These are phyloP conservation scores for Eretmocerus hayati DNA, from an alignment of 2,888 invertebrate species.

Conservation along the genomic window DNA sequence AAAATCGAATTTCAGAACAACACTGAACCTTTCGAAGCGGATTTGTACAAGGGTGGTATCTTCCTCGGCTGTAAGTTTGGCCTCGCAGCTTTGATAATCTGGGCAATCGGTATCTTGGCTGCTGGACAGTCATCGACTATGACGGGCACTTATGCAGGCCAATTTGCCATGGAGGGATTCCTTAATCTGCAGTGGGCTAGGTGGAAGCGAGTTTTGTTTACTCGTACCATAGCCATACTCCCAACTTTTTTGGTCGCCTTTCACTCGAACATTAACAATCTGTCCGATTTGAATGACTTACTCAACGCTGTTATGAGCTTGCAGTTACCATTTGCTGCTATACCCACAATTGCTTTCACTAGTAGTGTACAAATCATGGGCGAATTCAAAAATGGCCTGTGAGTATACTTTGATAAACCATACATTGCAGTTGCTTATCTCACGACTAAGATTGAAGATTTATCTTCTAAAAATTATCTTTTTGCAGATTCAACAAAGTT, in stretches of 20 bases:
- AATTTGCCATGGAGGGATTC: constrained; percentile 86
- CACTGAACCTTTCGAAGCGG: constrained; percentile 53
- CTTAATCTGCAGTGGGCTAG: constrained; percentile 76
- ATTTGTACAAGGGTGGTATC: constrained; percentile 68
- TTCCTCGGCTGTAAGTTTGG: constrained; percentile 74
- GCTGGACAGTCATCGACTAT: constrained; percentile 80
- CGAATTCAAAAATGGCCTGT: constrained; percentile 75
- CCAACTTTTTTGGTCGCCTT: constrained; percentile 66
- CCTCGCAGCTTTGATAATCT: constrained; percentile 70
- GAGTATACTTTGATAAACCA: constrained; percentile 43
- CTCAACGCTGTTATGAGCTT: constrained; percentile 82
- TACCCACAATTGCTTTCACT: constrained; percentile 82
- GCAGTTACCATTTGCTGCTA: constrained; percentile 79
- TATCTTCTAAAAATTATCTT: no score
- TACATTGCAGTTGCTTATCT: no score
- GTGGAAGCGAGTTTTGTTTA: constrained; percentile 80
- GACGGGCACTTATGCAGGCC: constrained; percentile 78
- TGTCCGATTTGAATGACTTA: constrained; percentile 76
- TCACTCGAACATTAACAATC: constrained; percentile 59
- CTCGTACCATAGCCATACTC: constrained; percentile 74
- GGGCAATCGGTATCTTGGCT: constrained; percentile 76
- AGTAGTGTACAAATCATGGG: constrained; percentile 74
- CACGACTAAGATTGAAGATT: no score
- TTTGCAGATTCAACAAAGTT: constrained; percentile 61
- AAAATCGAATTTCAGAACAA: constrained; percentile 19